Conservation (phyloP, 1,140 invertebrate species). For the Danaus plexippus region DNA sequence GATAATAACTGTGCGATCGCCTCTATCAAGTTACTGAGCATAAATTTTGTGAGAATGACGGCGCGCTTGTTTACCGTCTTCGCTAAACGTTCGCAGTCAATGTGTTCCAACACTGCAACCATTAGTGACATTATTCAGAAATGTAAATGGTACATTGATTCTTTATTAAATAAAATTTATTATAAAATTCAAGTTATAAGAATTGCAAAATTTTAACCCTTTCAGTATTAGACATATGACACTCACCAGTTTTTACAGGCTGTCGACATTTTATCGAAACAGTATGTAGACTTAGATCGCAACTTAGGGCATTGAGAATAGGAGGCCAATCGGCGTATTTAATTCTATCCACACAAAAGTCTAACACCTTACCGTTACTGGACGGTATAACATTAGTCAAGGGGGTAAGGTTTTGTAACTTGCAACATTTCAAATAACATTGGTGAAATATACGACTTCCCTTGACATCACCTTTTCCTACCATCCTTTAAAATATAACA, state of each 20-base stretch:
- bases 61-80: slow-evolving; percentile 62
- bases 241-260: slow-evolving; percentile 59
- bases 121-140: slow-evolving; percentile 1
- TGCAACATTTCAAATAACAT: slow-evolving; percentile 67
- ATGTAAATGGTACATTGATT: not conserved
- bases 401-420: slow-evolving; percentile 62
- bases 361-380: slow-evolving; percentile 66
- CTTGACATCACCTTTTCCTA: slow-evolving; percentile 57
- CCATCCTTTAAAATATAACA: slow-evolving; percentile 44
- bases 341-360: slow-evolving; percentile 78
- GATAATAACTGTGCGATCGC: slow-evolving; percentile 72
- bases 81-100: slow-evolving; percentile 62
- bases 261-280: slow-evolving; percentile 70
- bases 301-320: slow-evolving; percentile 76
- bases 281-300: slow-evolving; percentile 75
- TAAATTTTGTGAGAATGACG: slow-evolving; percentile 65
- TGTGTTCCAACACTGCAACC: slow-evolving; percentile 57
- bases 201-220: too few species aligned
- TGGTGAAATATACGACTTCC: slow-evolving; percentile 65
- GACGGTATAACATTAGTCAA: slow-evolving; percentile 52
- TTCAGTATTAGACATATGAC: not conserved
- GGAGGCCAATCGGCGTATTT: slow-evolving; percentile 80
- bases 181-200: too few species aligned
- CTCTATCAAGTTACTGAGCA: slow-evolving; percentile 60
- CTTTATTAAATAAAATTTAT: too few species aligned